Percentiles rank a stretch among this genome's conserved stretches.
Evolutionary conservation across 2,113 vertebrate species (phyloP).

Genomic region (Solenodon paradoxus): DNA sequence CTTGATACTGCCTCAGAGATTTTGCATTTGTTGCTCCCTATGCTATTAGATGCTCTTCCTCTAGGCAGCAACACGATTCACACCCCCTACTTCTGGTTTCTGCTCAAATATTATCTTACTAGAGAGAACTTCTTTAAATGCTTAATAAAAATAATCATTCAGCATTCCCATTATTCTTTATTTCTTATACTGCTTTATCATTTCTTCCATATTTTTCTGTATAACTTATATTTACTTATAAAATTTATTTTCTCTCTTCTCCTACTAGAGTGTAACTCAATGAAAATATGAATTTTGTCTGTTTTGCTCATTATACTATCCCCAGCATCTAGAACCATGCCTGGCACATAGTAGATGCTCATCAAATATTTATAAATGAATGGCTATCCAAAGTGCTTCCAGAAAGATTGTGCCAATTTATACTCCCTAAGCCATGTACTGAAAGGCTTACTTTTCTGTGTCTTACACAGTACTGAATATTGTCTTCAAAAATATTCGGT

Average conservation of each 20-base stretch:
- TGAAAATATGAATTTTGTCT: conserved; percentile 33
- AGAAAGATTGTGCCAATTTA: neutral
- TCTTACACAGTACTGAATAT: neutral
- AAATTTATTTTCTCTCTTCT: conserved; percentile 1
- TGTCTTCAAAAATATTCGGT: conserved; percentile 46
- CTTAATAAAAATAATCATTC: neutral
- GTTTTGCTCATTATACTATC: conserved; percentile 35
- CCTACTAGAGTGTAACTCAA: neutral
- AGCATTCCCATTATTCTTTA: neutral
- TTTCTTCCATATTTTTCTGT: conserved; percentile 25
- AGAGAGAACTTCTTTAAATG: conserved; percentile 23
- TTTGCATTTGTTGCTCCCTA: neutral
- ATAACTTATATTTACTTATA: conserved; percentile 12
- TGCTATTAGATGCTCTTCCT: neutral
- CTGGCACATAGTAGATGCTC: conserved; percentile 75
- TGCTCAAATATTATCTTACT: conserved; percentile 12
- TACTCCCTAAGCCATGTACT: neutral
- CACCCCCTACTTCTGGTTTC: neutral
- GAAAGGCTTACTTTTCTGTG: neutral
- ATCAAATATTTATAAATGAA: conserved; percentile 57
- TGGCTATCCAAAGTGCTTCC: conserved; percentile 15
- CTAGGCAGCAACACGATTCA: neutral
- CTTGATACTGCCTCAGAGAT: conserved; percentile 11
- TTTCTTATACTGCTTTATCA: conserved; percentile 28
- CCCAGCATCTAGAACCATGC: conserved; percentile 52